These are phyloP conservation scores for Anagyrus pseudococci DNA, from an alignment of 2,888 invertebrate genomes.

Conservation along the genomic window DNA sequence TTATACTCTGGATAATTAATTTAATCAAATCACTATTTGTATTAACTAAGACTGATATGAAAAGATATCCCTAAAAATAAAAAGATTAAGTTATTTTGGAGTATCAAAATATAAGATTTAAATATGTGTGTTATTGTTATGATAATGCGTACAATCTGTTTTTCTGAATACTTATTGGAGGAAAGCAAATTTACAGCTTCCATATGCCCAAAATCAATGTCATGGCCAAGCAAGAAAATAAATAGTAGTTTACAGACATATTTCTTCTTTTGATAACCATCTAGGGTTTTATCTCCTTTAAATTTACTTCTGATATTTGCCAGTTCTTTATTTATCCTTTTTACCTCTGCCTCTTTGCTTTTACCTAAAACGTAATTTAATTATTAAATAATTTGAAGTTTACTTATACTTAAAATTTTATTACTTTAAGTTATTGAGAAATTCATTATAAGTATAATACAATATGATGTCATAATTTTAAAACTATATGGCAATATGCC, in stretches of 20 bases:
- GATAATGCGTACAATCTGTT: conserved; percentile 88
- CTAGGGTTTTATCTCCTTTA: conserved; percentile 99
- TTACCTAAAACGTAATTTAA: conserved; percentile 74
- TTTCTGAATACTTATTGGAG: conserved; percentile 99
- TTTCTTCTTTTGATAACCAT: conserved; percentile 99
- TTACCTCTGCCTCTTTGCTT: conserved; percentile 99
- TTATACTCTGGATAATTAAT: conserved; percentile 98
- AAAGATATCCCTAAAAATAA: conserved; percentile 88
- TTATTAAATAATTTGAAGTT: conserved; percentile 22
- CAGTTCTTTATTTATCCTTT: conserved; percentile 98
- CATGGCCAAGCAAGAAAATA: conserved; percentile 98
- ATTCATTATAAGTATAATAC: background rate
- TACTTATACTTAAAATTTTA: conserved; percentile 12
- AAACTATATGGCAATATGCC: conserved; percentile 50
- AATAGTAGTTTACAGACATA: conserved; percentile 99
- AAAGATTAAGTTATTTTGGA: conserved; percentile 16
- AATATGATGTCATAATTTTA: conserved; percentile 6
- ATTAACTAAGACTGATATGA: conserved; percentile 99
- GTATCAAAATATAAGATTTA: background rate
- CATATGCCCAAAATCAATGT: conserved; percentile 99
- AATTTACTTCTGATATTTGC: conserved; percentile 99
- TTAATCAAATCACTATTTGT: conserved; percentile 99
- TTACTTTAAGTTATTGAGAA: background rate
- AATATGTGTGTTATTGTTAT: background rate
- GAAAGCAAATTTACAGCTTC: conserved; percentile 99